Conservation (phyloP, 2,888 invertebrate genomes). For the Synanthedon andrenaeformis region DNA sequence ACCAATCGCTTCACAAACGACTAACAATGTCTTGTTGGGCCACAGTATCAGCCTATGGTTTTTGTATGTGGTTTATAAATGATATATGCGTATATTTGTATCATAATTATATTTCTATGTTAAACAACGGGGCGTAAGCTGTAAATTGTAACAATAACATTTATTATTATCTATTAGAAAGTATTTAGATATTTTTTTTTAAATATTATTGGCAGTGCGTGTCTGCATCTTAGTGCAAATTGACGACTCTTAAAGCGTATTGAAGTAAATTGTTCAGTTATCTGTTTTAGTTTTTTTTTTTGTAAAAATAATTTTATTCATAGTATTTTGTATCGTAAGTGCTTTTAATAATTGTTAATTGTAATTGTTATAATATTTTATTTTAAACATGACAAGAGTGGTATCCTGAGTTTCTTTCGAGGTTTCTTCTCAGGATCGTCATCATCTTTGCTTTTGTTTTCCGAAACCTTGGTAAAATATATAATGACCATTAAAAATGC, state of each 20-base stretch:
- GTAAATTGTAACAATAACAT: conserved; percentile 43
- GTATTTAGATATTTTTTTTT: conserved; percentile 40
- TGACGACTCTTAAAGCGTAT: conserved; percentile 59
- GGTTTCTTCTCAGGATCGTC: too few relatives aligned
- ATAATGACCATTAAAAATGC: too few relatives aligned
- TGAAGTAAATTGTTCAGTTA: conserved; percentile 42
- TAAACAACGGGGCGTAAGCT: conserved; percentile 36
- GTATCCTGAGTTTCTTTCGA: too few relatives aligned
- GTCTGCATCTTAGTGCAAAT: conserved; percentile 73
- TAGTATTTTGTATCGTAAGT: too few relatives aligned
- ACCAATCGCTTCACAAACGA: conserved; percentile 70
- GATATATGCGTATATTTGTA: conserved; percentile 52
- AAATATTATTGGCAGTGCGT: conserved; percentile 65
- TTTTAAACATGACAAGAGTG: too few relatives aligned
- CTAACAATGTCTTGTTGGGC: conserved; percentile 67
- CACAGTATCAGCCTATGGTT: conserved; percentile 61
- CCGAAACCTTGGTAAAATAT: too few relatives aligned
- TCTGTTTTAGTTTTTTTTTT: too few relatives aligned
- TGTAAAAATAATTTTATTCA: background rate
- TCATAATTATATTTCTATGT: conserved; percentile 45
- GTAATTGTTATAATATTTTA: too few relatives aligned
- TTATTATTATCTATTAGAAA: conserved; percentile 32
- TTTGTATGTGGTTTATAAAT: conserved; percentile 62
- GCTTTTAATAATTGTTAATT: background rate
- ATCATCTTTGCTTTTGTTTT: too few relatives aligned